Base-by-base conservation (phyloP, 2,797 vertebrate species). In the Sebastiscus albofasciatus region DNA sequence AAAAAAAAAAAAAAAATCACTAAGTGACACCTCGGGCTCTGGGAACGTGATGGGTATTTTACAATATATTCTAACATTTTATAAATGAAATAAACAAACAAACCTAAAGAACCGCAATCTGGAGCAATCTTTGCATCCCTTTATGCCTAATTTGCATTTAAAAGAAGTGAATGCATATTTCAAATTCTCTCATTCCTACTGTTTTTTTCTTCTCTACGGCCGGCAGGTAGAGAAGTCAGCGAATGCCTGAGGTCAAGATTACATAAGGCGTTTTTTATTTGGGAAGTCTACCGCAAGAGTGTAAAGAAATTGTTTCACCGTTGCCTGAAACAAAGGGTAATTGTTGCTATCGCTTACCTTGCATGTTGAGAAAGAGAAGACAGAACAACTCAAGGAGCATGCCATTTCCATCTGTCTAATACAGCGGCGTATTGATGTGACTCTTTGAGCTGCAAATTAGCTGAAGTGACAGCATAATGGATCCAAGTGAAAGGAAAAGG, bases 381-480 rank as follows among this genome's bases (percentile, higher is more conserved):
- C 84, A 67, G 88, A 89, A 69, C 54, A 79, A 78, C 67, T 86
- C 75, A 81, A 84, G 84, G 81, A 91, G 87, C 77, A 61, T 54
- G 88, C 73, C 86, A 69, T 42, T 68, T 81, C 86, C 60, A 67
- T 82, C 90, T 89, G 87, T 88, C 87, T 64, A 77, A 86, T 86
- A 87, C 68, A 72, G 82, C 22, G 1, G 65, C 6, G 56, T 87
- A 90, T 91, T 92, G 93, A 93, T 89, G 89, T 77, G 88, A 91
- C 81, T 91, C 91, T 91, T 91, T 90, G 89, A 93, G 92, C 90
- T 91, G 92, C 92, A 92, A 93, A 93, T 92, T 82, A 93, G 88
- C 75, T 86, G 71, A 91, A 92, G 91, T 91, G 92, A 92, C 91
- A 89, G 83, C 78, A 91, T 91, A 94, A 94, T 92, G 86, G 86